These are phyloP conservation scores for Nematostella vectensis DNA, from an alignment of 92 coral and sea anemone species.

Conservation along the genomic window DNA sequence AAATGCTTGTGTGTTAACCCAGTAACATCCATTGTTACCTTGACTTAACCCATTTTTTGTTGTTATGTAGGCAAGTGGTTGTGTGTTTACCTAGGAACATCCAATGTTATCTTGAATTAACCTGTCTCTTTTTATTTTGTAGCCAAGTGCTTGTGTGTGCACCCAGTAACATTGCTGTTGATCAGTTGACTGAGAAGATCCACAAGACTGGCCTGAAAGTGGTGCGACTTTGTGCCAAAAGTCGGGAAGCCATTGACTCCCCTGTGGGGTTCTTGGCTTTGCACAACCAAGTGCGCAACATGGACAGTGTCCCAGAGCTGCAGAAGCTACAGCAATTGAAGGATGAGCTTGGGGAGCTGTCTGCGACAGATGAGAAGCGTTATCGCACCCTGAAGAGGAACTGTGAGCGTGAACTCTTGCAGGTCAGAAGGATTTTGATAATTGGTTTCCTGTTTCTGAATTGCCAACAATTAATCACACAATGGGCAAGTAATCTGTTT, in stretches of 20 bases:
- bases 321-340: constrained; percentile 97
- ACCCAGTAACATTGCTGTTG: constrained; percentile 98
- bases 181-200: constrained; percentile 96
- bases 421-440: too few species aligned
- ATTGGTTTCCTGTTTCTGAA: neutral
- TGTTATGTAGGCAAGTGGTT: too few species aligned
- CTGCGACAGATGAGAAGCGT: constrained; percentile 97
- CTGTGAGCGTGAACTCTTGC: constrained; percentile 93
- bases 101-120: too few species aligned
- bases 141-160: constrained; percentile 99
- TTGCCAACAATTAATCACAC: neutral
- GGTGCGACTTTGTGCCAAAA: constrained; percentile 97
- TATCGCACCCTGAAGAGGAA: constrained; percentile 96
- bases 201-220: constrained; percentile 99
- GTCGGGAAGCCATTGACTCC: constrained; percentile 98
- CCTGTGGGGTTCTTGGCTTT: constrained; percentile 97
- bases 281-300: constrained; percentile 97
- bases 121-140: neutral
- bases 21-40: too few species aligned
- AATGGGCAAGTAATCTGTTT: too few species aligned
- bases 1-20: too few species aligned
- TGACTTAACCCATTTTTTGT: too few species aligned
- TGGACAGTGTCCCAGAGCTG: constrained; percentile 98
- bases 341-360: constrained; percentile 96
- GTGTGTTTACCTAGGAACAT: too few species aligned